Evolutionary conservation across 1,140 invertebrate species (phyloP), one percentile per base, ranked within the genome.

Genomic region (Doryteuthis pealeii): DNA sequence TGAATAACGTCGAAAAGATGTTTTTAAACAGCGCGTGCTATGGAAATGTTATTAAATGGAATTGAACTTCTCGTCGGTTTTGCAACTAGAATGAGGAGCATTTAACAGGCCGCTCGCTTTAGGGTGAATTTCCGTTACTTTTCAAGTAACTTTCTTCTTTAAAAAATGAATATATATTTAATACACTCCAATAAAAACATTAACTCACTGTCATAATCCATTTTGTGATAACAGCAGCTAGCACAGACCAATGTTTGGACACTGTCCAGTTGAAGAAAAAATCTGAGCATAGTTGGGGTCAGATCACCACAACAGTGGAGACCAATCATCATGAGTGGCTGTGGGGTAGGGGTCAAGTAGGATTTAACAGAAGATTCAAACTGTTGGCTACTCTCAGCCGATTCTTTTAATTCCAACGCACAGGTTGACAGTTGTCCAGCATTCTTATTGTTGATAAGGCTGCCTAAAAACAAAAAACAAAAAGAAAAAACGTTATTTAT

Each of bases 281-380:
- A 74, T n/a, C 76, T 73, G 35, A 87, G 71, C 79, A 86, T 80
- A 1, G 84, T 79, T 0, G 85, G 80, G 1, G 86, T 84, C n/a
- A 87, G 79, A 72, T 87, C 85, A 45, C 85, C 86, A 76, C 86
- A 87, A 66, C 86, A 87, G 72, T 87, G 86, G 28, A 87, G 78
- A 6, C 86, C 86, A 62, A 87, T 79, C 80, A 87, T 78, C 74
- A 84, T 82, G 31, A 84, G 33, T n/a, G 32, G 66, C 73, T 43
- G 45, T 66, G 15, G 35, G n/a, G 58, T 30, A 62, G 70, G 62
- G 33, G 43, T 67, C 8, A 31, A 6, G n/a, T 35, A 1, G n/a
- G n/a, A 14, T 2, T 4, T 31, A 12, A 70, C 26, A 65, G 40
- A 14, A n/a, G 15, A n/a, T 65, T 22, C 26, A 70, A 28, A 43